Base-by-base conservation (phyloP, 2,888 invertebrate genomes). In the Oscheius sp. region DNA sequence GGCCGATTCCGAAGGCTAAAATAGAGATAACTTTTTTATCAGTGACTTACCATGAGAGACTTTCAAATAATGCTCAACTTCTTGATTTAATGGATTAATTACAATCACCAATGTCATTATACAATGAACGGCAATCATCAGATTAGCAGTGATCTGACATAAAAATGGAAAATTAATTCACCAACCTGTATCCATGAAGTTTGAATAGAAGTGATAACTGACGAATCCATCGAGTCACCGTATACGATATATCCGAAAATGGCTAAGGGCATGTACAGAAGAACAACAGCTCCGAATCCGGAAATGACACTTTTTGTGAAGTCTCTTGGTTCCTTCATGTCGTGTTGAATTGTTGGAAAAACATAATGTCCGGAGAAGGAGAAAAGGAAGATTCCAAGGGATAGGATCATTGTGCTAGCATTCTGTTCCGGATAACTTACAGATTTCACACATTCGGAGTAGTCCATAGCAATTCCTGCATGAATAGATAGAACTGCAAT, bases 321-420 rank as follows among this genome's bases (percentile, higher is more conserved):
- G 81, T 92, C 90, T 1, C 89, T 87, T 73, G 92, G 92, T 72
- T 92, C 90, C 74, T 90, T 90, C 95, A 95, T 95, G 86, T 95
- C 95, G 73, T 94, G 92, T 88, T 94, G 94, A 59, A 95, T 91
- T 0, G 94, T 94, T 76, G 94, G 90, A 82, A 95, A 89, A 83
- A 83, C 83, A 59, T 75, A 81, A 68, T 83, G 83, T 22, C 84
- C 85, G 28, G 83, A 84, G 68, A 85, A 85, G 9, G 82, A 77
- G 68, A 85, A 85, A 49, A 85, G 73, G 67, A 85, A 85, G 30
- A 80, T 83, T 63, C 79, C 83, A 26, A 83, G 71, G 12, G 84
- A 81, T 8, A 84, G 70, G n/a, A 84, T 62, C 26, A 75, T 71
- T n/a, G 72, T 71, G 33, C 61, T 65, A 8, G 73, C 63, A 24